A percentile compares a stretch with the other conserved stretches of the same genome.
phyloP scores from a whole-genome alignment of 2,113 vertebrate species.

The Silurus glanis region DNA sequence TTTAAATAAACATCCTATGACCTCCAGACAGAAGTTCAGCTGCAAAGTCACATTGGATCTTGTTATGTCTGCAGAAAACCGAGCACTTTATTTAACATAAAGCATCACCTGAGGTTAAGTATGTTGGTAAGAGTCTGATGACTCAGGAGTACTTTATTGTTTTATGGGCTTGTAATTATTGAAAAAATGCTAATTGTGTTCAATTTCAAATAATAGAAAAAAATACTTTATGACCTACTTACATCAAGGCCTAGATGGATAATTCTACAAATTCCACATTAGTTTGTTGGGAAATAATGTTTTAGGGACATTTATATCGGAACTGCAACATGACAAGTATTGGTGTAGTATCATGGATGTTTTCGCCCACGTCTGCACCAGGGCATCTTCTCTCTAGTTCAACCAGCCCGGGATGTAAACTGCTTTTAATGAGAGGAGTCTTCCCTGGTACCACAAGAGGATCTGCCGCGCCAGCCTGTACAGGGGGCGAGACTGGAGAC shows the following conservation, averaged over 20 bases:
- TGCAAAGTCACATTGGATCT: conserved; percentile 15
- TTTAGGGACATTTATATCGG: neutral
- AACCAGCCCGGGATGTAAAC: no score
- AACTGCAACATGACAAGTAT: neutral
- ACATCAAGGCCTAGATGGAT: neutral
- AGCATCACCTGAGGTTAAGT: neutral
- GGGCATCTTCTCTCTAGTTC: no score
- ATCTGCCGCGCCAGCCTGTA: no score
- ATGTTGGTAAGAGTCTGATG: neutral
- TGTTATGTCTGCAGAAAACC: conserved; percentile 13
- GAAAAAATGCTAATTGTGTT: neutral
- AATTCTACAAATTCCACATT: neutral
- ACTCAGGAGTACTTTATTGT: neutral
- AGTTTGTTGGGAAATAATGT: neutral
- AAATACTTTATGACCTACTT: neutral
- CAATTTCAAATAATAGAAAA: neutral
- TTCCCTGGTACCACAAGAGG: no score
- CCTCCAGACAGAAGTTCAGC: neutral
- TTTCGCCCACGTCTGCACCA: neutral
- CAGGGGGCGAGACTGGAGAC: no score
- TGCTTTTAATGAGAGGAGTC: no score
- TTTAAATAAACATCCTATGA: conserved; percentile 5
- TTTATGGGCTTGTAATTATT: neutral
- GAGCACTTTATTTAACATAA: conserved; percentile 1
- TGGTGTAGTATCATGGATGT: neutral